A percentile compares a stretch with the other conserved stretches of the same genome.
phyloP scores from a whole-genome alignment of 1,140 invertebrate genomes.

The Leptinotarsa texana region DNA sequence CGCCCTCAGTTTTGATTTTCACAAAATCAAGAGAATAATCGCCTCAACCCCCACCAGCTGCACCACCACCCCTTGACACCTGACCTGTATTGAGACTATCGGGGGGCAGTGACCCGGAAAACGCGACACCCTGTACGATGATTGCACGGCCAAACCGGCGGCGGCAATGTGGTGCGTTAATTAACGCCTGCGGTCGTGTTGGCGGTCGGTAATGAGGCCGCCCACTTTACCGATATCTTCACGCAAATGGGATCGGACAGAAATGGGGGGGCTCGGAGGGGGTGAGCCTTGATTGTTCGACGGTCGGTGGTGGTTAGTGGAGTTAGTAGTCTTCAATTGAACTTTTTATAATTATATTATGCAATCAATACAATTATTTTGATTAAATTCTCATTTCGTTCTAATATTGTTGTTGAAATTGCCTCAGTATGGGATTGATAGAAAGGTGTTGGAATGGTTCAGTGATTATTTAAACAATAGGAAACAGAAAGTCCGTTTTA shows the following conservation, averaged over 20 bases:
- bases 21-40: no score
- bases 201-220: constrained; percentile 35
- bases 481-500: no score
- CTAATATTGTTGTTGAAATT: no score
- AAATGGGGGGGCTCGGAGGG: not conserved
- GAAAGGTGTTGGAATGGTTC: no score
- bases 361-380: no score
- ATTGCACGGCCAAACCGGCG: not conserved
- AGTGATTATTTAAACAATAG: no score
- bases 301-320: not conserved
- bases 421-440: no score
- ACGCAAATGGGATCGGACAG: constrained; percentile 21
- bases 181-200: constrained; percentile 37
- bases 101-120: not conserved
- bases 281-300: not conserved
- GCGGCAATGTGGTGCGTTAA: constrained; percentile 34
- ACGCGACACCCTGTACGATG: not conserved
- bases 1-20: no score
- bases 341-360: no score
- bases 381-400: no score
- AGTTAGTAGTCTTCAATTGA: no score
- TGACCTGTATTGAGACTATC: not conserved
- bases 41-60: no score
- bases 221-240: constrained; percentile 38
- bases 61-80: not conserved